These are phyloP conservation scores for Sabatieria punctata DNA, from an alignment of 2,888 invertebrate species.

Conservation along the genomic window DNA sequence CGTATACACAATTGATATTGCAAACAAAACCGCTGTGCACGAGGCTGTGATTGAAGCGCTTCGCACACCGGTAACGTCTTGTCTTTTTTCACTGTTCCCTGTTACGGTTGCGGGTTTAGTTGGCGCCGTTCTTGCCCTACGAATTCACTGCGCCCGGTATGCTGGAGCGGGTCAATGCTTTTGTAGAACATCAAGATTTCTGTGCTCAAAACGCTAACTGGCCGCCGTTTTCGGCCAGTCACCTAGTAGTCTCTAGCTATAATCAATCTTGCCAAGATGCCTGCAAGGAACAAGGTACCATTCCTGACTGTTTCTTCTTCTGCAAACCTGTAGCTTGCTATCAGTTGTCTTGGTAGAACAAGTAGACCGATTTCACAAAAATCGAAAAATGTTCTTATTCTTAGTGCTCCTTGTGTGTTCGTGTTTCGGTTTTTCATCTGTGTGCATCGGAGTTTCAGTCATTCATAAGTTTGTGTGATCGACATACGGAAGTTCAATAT, in stretches of 20 bases:
- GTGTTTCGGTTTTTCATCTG: not conserved
- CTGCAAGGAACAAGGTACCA: slow-evolving; percentile 28
- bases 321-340: too few relatives aligned
- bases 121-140: slow-evolving; percentile 29
- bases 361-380: too few relatives aligned
- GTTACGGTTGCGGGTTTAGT: not conserved
- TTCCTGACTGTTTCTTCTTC: not conserved
- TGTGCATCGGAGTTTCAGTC: too few relatives aligned
- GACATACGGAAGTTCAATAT: too few relatives aligned
- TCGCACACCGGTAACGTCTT: not conserved
- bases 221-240: slow-evolving; percentile 29
- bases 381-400: too few relatives aligned
- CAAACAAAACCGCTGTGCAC: slow-evolving; percentile 18
- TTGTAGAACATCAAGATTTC: slow-evolving; percentile 35
- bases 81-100: not conserved
- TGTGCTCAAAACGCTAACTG: slow-evolving; percentile 26
- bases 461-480: too few relatives aligned
- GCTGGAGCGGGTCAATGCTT: slow-evolving; percentile 34
- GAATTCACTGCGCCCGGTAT: slow-evolving; percentile 36
- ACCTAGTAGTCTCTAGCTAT: slow-evolving; percentile 17
- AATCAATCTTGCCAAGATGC: slow-evolving; percentile 30
- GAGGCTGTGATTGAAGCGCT: slow-evolving; percentile 13
- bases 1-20: slow-evolving; percentile 35
- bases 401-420: too few relatives aligned
- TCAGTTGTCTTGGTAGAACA: too few relatives aligned